Conservation (phyloP, 2,113 vertebrate species). For the Gobiocypris rarus region DNA sequence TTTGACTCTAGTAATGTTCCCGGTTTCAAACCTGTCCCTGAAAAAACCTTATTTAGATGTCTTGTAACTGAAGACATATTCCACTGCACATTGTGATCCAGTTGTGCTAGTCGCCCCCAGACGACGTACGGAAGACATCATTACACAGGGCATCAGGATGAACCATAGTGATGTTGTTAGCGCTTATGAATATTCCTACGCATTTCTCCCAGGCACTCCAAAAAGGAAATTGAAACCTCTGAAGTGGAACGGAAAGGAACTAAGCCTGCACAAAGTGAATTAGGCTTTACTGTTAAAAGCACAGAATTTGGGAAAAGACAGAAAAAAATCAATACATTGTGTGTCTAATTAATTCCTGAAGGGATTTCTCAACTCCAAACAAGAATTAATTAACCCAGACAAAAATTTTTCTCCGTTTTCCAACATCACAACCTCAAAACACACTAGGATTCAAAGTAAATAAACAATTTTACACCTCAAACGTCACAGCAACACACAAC, state of each 20-base stretch:
- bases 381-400: constrained; percentile 33
- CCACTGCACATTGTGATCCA: constrained; percentile 7
- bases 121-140: constrained; percentile 15
- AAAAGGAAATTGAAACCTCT: constrained; percentile 45
- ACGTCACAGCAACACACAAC: background rate
- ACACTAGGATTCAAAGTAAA: background rate
- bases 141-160: constrained; percentile 43
- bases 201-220: constrained; percentile 29
- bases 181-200: constrained; percentile 51
- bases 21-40: background rate
- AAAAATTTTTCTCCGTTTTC: background rate
- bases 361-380: constrained; percentile 35
- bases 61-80: background rate
- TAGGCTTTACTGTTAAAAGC: constrained; percentile 46
- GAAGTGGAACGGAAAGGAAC: constrained; percentile 43
- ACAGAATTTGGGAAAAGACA: constrained; percentile 20
- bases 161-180: constrained; percentile 22
- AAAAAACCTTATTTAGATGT: background rate
- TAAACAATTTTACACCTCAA: background rate
- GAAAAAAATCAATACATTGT: constrained; percentile 31
- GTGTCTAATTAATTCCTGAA: constrained; percentile 47
- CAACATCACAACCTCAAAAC: background rate
- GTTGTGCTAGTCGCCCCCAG: background rate
- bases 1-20: background rate
- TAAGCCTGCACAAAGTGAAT: constrained; percentile 42